Evolutionary conservation across 2,113 vertebrate species (phyloP), one percentile per base, ranked within the genome.

Genomic region (Noturus placidus): DNA sequence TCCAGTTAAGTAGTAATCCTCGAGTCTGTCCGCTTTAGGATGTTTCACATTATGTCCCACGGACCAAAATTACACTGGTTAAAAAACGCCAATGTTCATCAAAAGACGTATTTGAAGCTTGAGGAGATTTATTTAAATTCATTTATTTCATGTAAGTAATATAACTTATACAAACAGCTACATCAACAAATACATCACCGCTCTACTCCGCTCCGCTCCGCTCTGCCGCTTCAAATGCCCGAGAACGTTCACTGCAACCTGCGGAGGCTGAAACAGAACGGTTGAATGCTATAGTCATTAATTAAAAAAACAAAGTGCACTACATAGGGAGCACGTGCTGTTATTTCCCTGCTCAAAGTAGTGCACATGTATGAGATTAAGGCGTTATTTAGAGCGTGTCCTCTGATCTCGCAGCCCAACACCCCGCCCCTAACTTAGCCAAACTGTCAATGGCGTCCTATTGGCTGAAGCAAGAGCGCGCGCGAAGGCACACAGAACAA

Each of bases 31-130:
- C 15, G 52, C 19, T 35, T 54, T 1, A 27, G 5, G 50, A 56
- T 74, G 20, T 27, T 81, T 85, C 30, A 85, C 83, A 85, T 85
- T 14, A 74, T 85, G 69, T 27, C 14, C 42, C 63, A 54, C 3
- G 4, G 30, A 57, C 59, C 4, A 57, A 72, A 15, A n/a, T 38
- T 27, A 70, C 2, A 38, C 30, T 22, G 8, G 13, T 38, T 9
- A 15, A 72, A 76, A 59, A 7, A 15, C 70, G 38, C 50, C 65
- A 30, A 15, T 5, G 11, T 57, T 59, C 13, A 85, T 85, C 84
- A 70, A 59, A 59, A 38, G 33, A 54, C 35, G 22, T 57, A 59
- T 35, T 0, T 33, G 6, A 25, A 17, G 10, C 30, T 35, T 11
- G 22, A 14, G 3, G 22, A 76, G 25, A 59, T 76, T 69, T 61